A percentile compares a stretch with the other conserved stretches of the same genome.
phyloP scores from a whole-genome alignment of 2,113 vertebrate genomes.

The Ailurus styani region DNA sequence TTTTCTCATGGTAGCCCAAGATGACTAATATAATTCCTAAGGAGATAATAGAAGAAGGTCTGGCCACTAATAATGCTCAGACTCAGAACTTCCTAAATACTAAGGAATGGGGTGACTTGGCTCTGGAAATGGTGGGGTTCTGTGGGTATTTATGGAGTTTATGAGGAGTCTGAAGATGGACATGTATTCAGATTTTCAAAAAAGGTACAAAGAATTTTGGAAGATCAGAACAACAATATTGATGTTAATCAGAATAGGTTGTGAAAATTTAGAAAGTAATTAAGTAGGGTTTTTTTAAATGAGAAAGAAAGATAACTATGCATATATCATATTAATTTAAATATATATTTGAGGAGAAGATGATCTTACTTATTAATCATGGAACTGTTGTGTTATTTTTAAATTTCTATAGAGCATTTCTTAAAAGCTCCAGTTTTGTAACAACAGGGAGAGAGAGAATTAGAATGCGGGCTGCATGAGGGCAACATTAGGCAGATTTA shows the following conservation, averaged over 20 bases:
- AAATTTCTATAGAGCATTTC: not conserved
- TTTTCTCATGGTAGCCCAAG: not conserved
- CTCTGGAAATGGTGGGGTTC: not conserved
- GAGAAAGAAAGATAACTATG: not conserved
- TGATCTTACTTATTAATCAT: not conserved
- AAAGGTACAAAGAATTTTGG: not conserved
- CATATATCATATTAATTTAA: not conserved
- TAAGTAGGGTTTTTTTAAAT: not conserved
- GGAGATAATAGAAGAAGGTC: not conserved
- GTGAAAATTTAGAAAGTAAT: not conserved
- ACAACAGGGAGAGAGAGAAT: not conserved
- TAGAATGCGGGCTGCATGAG: not conserved
- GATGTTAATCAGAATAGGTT: not conserved
- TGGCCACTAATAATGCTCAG: not conserved
- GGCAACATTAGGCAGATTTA: not conserved
- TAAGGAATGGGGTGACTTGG: not conserved
- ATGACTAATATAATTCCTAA: not conserved
- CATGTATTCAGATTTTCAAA: not conserved
- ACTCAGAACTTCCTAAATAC: not conserved
- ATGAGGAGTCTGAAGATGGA: not conserved
- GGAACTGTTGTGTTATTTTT: not conserved
- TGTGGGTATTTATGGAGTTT: not conserved
- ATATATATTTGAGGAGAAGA: not conserved
- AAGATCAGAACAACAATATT: not conserved
- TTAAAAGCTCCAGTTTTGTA: not conserved